Conservation (phyloP, 1,140 invertebrate species). For the Penaeus vannamei region DNA sequence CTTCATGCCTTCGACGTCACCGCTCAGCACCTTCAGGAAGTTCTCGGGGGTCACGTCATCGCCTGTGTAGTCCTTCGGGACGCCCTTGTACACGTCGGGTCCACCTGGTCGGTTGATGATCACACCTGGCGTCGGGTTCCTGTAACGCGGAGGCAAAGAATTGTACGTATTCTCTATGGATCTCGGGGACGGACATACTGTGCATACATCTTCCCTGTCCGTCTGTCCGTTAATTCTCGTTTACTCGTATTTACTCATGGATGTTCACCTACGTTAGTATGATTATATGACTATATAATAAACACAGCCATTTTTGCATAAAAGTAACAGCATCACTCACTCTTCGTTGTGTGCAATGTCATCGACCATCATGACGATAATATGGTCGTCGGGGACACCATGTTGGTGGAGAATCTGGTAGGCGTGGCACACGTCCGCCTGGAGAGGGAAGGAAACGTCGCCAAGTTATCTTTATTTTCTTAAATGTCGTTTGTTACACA, state of each 20-base stretch:
- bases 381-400: slow-evolving; percentile 72
- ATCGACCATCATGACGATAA: slow-evolving; percentile 78
- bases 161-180: too few relatives aligned
- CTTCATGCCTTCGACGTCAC: slow-evolving; percentile 70
- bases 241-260: too few relatives aligned
- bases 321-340: too few relatives aligned
- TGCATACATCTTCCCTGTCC: too few relatives aligned
- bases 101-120: slow-evolving; percentile 78
- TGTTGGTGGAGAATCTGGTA: slow-evolving; percentile 76
- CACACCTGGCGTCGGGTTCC: slow-evolving; percentile 76
- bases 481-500: too few relatives aligned
- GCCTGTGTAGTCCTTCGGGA: slow-evolving; percentile 76
- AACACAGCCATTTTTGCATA: too few relatives aligned
- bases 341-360: slow-evolving; percentile 76
- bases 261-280: too few relatives aligned
- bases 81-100: slow-evolving; percentile 76
- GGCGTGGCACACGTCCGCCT: slow-evolving; percentile 79
- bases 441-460: slow-evolving; percentile 65
- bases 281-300: too few relatives aligned
- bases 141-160: background rate
- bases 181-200: too few relatives aligned
- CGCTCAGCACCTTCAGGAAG: slow-evolving; percentile 76
- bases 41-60: slow-evolving; percentile 75
- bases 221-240: too few relatives aligned
- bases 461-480: too few relatives aligned